phyloP scores from a whole-genome alignment of 2,113 vertebrate species.

The Orthonyx spaldingii region DNA sequence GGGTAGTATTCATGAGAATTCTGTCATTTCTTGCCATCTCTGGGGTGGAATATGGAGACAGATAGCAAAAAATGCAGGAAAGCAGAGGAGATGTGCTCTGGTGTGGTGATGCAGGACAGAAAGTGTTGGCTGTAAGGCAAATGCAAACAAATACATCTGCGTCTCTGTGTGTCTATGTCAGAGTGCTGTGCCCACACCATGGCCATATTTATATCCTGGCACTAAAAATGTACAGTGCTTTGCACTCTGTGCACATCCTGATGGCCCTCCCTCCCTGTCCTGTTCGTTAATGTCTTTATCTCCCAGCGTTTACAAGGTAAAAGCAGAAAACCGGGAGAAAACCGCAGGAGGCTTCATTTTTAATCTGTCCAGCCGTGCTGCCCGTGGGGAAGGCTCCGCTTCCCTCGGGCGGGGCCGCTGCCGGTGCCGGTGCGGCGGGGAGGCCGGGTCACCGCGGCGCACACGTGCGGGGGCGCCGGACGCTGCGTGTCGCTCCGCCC shows the following conservation, averaged over 20 bases:
- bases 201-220: fast-evolving
- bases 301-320: not conserved
- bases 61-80: fast-evolving
- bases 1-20: not conserved
- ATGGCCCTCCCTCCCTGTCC: not conserved
- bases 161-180: not conserved
- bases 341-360: not conserved
- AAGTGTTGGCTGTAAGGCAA: not conserved
- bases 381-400: not conserved
- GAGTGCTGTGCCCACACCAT: not conserved
- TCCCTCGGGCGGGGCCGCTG: not conserved
- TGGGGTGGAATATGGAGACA: not conserved
- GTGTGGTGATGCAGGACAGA: not conserved
- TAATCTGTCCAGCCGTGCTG: not conserved
- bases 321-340: not conserved
- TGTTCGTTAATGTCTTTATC: not conserved
- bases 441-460: not conserved
- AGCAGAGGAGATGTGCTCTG: not conserved
- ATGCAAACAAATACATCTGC: not conserved
- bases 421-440: not conserved
- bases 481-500: constrained; percentile 51
- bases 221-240: fast-evolving
- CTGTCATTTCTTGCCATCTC: not conserved
- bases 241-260: fast-evolving
- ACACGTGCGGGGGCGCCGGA: constrained; percentile 36